These are phyloP conservation scores for Zaprionus bogoriensis DNA, from an alignment of 2,888 invertebrate species.

Conservation along the genomic window DNA sequence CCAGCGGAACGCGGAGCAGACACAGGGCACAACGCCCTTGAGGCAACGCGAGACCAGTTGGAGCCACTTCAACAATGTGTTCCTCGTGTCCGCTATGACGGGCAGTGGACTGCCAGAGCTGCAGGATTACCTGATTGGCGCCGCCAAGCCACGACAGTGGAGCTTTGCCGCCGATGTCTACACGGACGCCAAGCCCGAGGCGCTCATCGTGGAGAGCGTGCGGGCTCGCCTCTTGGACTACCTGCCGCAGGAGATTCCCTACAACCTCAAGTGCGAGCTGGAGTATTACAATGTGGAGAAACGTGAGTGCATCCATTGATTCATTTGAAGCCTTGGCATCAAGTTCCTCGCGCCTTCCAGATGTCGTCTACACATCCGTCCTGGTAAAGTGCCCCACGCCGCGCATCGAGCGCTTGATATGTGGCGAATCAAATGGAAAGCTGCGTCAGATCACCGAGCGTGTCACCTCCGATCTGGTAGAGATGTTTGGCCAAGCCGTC, in stretches of 20 bases:
- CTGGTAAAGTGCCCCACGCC: slow-evolving; percentile 86
- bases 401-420: slow-evolving; percentile 86
- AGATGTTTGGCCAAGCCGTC: slow-evolving; percentile 86
- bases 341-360: slow-evolving; percentile 75
- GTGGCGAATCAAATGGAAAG: slow-evolving; percentile 87
- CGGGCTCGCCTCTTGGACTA: slow-evolving; percentile 92
- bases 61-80: slow-evolving; percentile 93
- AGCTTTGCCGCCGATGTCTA: slow-evolving; percentile 87
- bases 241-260: slow-evolving; percentile 94
- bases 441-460: slow-evolving; percentile 88
- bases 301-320: slow-evolving; percentile 75
- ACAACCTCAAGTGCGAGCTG: slow-evolving; percentile 86
- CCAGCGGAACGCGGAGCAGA: background rate
- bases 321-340: too few relatives aligned
- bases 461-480: slow-evolving; percentile 86
- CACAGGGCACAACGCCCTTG: slow-evolving; percentile 24
- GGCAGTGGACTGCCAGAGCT: slow-evolving; percentile 90
- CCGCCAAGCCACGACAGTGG: slow-evolving; percentile 87
- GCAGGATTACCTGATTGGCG: slow-evolving; percentile 80
- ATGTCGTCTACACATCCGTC: slow-evolving; percentile 85
- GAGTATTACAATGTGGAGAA: slow-evolving; percentile 87
- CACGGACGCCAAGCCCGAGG: slow-evolving; percentile 89
- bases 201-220: slow-evolving; percentile 89
- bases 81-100: slow-evolving; percentile 94
- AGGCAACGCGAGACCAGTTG: slow-evolving; percentile 84